These are phyloP conservation scores for Sylvilagus bachmani DNA, from an alignment of 2,113 vertebrate species.

Conservation along the genomic window DNA sequence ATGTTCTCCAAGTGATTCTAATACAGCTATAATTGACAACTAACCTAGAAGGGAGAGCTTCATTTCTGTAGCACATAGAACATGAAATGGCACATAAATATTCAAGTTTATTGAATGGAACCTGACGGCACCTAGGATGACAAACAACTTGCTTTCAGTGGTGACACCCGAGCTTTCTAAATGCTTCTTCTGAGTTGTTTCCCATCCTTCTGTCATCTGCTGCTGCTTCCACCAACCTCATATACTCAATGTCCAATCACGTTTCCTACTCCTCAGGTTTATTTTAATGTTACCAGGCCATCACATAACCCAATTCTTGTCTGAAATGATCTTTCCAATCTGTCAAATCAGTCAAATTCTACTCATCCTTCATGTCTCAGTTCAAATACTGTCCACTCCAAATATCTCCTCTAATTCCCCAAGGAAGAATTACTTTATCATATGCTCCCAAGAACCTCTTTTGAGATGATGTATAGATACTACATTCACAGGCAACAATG, in stretches of 20 bases:
- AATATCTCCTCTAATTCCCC: background rate
- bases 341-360: background rate
- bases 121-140: background rate
- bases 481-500: background rate
- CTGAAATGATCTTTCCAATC: background rate
- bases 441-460: background rate
- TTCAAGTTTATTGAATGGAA: background rate
- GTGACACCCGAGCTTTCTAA: background rate
- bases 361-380: background rate
- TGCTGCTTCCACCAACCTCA: background rate
- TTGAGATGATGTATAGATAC: background rate
- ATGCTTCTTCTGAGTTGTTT: background rate
- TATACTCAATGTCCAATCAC: background rate
- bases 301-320: background rate
- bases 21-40: background rate
- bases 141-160: background rate
- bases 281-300: background rate
- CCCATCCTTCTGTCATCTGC: background rate
- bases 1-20: background rate
- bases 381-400: background rate
- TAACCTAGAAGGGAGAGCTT: background rate
- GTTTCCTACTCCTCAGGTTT: background rate
- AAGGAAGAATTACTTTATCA: conserved; percentile 2
- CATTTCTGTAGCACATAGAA: background rate
- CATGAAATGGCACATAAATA: background rate